These are phyloP conservation scores for Ciconia boyciana DNA, from an alignment of 2,113 vertebrate species.

Conservation along the genomic window DNA sequence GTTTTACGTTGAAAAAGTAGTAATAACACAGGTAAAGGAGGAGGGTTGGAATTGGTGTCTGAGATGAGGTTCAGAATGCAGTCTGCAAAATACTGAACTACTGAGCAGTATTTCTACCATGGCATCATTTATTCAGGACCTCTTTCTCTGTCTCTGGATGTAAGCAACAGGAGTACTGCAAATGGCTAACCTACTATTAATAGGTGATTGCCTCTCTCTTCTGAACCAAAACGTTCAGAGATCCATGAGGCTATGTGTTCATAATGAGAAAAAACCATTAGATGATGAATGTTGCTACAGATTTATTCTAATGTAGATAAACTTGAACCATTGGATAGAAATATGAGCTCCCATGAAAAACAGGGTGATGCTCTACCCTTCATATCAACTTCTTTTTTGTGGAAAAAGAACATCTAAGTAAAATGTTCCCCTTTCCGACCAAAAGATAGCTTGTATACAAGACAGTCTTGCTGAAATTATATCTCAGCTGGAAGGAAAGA, in stretches of 20 bases:
- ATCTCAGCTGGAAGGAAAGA: constrained; percentile 19
- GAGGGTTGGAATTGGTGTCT: neutral
- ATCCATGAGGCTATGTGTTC: neutral
- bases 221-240: neutral
- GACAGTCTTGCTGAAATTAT: constrained; percentile 39
- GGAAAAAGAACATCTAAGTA: neutral
- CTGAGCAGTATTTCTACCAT: neutral
- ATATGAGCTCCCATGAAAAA: neutral
- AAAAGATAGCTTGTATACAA: neutral
- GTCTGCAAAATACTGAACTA: neutral
- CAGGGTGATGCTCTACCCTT: neutral
- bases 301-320: neutral
- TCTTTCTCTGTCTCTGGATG: too few species aligned
- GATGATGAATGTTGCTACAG: neutral
- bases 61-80: neutral
- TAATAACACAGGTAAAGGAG: neutral
- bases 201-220: neutral
- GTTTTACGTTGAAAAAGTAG: neutral
- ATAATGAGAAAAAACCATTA: neutral
- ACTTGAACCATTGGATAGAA: neutral
- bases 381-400: neutral
- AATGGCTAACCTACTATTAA: neutral
- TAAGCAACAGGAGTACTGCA: neutral
- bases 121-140: neutral
- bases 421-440: neutral